These are phyloP conservation scores for Alsophila aescularia DNA, from an alignment of 2,888 invertebrate species.

Conservation along the genomic window DNA sequence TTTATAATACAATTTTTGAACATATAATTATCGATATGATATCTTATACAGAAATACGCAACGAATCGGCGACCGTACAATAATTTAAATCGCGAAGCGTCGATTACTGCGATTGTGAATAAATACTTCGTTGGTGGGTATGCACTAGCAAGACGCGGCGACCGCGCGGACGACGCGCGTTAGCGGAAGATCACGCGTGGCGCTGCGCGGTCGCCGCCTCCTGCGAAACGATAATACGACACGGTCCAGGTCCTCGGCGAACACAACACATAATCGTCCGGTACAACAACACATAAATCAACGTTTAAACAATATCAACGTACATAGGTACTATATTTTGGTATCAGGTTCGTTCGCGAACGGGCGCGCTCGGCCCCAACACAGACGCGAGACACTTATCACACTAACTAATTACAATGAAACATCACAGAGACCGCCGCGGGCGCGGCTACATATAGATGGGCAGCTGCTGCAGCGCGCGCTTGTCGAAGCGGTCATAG, in stretches of 20 bases:
- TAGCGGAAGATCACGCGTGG: constrained; percentile 20
- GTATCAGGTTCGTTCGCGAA: constrained; percentile 67
- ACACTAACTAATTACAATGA: constrained; percentile 76
- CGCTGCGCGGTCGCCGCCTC: constrained; percentile 38
- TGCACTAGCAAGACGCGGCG: constrained; percentile 39
- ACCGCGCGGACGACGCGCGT: constrained; percentile 34
- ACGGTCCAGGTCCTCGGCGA: constrained; percentile 34
- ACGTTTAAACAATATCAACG: constrained; percentile 78
- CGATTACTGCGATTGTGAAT: constrained; percentile 75
- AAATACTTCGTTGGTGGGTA: constrained; percentile 77
- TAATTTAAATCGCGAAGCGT: constrained; percentile 76
- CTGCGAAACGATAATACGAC: constrained; percentile 42
- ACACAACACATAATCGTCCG: constrained; percentile 59
- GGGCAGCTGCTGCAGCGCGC: constrained; percentile 81
- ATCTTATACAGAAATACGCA: constrained; percentile 82
- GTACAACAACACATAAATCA: constrained; percentile 73
- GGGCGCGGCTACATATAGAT: constrained; percentile 77
- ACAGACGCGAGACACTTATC: constrained; percentile 59
- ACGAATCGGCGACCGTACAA: constrained; percentile 79
- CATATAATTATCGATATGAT: constrained; percentile 84
- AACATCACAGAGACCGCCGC: constrained; percentile 73
- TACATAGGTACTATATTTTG: constrained; percentile 79
- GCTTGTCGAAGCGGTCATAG: constrained; percentile 81
- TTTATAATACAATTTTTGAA: constrained; percentile 81
- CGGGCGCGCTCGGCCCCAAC: constrained; percentile 42